Percentiles rank a stretch among this genome's conserved stretches.
phyloP scores from a whole-genome alignment of 2,888 invertebrate species.

The Drosophila nr. medialis region DNA sequence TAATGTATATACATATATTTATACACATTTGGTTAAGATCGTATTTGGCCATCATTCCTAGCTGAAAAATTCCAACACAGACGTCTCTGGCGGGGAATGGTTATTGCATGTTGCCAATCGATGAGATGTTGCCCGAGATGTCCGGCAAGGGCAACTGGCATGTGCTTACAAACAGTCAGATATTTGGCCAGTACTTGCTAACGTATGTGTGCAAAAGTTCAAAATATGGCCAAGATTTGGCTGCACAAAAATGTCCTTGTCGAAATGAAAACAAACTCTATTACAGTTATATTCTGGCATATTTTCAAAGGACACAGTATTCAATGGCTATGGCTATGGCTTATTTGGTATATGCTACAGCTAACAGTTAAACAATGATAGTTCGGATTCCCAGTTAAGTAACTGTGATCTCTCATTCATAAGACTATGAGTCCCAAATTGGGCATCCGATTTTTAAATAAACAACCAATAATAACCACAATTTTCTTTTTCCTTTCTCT shows the following conservation, averaged over 20 bases:
- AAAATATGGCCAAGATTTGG: background rate
- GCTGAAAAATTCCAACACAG: background rate
- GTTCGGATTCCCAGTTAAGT: background rate
- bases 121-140: background rate
- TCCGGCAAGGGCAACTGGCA: background rate
- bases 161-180: background rate
- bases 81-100: background rate
- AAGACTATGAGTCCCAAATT: background rate
- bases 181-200: no score
- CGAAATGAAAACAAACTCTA: background rate
- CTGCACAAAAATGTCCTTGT: background rate
- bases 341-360: background rate
- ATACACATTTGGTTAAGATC: background rate
- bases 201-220: no score
- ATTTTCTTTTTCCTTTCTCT: slow-evolving; percentile 43
- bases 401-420: background rate
- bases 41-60: background rate
- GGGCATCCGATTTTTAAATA: background rate
- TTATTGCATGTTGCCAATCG: background rate
- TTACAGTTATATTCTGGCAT: background rate
- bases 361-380: background rate
- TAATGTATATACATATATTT: background rate
- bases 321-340: background rate
- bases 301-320: background rate
- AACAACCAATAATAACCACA: slow-evolving; percentile 8